These are phyloP conservation scores for Caenorhabditis remanei DNA, from an alignment of 1,140 invertebrate genomes.

Conservation along the genomic window DNA sequence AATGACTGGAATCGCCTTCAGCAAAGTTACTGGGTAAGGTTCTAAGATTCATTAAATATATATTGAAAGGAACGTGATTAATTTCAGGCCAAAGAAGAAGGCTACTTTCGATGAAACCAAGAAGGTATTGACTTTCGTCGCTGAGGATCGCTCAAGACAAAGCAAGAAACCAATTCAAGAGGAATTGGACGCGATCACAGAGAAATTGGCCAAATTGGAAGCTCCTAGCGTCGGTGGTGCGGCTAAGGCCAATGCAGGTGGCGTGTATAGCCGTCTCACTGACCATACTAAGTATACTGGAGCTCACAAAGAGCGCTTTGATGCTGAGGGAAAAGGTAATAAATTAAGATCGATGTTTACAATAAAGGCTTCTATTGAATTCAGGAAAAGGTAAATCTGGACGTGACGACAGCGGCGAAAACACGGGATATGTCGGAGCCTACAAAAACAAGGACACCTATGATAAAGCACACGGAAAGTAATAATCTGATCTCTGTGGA, in stretches of 20 bases:
- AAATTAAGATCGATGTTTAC: neutral
- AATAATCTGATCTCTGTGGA: conserved; percentile 5
- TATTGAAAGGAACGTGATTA: neutral
- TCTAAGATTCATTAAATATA: neutral
- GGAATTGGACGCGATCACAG: conserved; percentile 74
- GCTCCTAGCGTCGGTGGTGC: conserved; percentile 72
- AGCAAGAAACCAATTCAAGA: conserved; percentile 76
- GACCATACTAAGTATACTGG: conserved; percentile 79
- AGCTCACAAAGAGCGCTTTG: conserved; percentile 81
- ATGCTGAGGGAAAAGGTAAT: conserved; percentile 79
- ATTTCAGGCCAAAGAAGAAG: conserved; percentile 76
- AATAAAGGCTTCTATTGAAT: neutral
- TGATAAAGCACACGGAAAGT: conserved; percentile 74
- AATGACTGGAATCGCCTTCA: conserved; percentile 79
- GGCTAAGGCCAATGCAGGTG: conserved; percentile 72
- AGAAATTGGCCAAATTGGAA: conserved; percentile 74
- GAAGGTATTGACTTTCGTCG: conserved; percentile 73
- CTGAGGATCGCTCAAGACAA: conserved; percentile 70
- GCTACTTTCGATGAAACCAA: conserved; percentile 76
- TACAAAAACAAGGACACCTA: conserved; percentile 80
- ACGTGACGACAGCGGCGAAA: conserved; percentile 77
- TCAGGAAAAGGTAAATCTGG: conserved; percentile 79
- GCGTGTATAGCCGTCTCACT: conserved; percentile 73
- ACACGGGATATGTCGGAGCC: conserved; percentile 80
- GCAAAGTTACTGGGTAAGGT: conserved; percentile 75